These are phyloP conservation scores for Agelastica alni DNA, from an alignment of 2,888 invertebrate species.

Conservation along the genomic window DNA sequence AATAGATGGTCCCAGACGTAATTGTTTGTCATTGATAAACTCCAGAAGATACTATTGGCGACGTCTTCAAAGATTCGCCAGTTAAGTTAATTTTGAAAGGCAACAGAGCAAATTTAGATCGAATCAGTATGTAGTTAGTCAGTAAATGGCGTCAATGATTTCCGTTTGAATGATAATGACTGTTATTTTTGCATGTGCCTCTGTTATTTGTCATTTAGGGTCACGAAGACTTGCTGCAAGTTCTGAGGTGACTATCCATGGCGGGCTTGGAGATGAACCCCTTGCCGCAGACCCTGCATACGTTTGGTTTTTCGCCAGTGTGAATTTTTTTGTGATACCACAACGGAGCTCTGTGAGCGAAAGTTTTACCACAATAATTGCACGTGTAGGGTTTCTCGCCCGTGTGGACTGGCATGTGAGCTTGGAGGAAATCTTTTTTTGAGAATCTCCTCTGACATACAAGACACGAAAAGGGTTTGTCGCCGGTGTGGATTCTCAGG, in stretches of 20 bases:
- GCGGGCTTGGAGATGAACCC: conserved; percentile 50
- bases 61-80: too few relatives aligned
- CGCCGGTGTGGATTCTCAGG: conserved; percentile 65
- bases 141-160: too few relatives aligned
- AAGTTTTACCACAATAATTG: conserved; percentile 40
- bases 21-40: too few relatives aligned
- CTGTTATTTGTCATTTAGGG: too few relatives aligned
- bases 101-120: too few relatives aligned
- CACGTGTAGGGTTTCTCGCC: conserved; percentile 53
- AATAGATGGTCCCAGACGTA: too few relatives aligned
- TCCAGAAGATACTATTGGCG: too few relatives aligned
- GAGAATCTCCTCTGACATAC: conserved; percentile 64
- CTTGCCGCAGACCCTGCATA: conserved; percentile 59
- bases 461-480: conserved; percentile 63
- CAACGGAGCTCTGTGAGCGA: conserved; percentile 58
- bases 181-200: too few relatives aligned
- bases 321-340: conserved; percentile 61
- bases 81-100: too few relatives aligned
- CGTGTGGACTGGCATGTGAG: conserved; percentile 45
- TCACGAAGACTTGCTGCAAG: conserved; percentile 33
- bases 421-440: conserved; percentile 51
- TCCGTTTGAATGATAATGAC: too few relatives aligned
- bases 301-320: conserved; percentile 60
- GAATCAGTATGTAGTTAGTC: too few relatives aligned
- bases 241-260: conserved; percentile 49